Evolutionary conservation across 2,113 vertebrate species (phyloP).

Genomic region (Coptodon rendalli): DNA sequence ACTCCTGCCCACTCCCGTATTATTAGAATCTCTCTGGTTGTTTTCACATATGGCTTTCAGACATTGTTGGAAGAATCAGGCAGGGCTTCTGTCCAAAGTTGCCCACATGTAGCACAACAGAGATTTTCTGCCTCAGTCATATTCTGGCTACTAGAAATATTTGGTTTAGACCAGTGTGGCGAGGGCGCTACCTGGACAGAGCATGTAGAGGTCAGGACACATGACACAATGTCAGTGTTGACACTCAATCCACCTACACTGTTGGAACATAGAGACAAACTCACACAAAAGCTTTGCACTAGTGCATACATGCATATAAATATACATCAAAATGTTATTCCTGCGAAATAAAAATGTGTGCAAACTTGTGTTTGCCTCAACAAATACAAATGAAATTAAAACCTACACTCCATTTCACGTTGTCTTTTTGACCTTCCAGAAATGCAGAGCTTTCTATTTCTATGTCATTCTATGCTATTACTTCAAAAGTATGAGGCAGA

Average conservation of each 20-base stretch:
- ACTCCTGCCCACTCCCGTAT: not conserved
- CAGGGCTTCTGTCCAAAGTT: not conserved
- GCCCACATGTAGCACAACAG: not conserved
- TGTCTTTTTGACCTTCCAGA: not conserved
- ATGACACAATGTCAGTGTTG: not conserved
- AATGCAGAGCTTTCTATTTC: constrained; percentile 19
- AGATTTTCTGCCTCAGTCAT: not conserved
- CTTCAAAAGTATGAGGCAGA: constrained; percentile 42
- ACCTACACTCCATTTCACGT: not conserved
- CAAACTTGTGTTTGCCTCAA: not conserved
- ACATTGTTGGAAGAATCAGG: not conserved
- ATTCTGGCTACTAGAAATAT: not conserved
- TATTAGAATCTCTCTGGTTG: not conserved
- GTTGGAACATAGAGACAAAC: not conserved
- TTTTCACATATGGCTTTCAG: not conserved
- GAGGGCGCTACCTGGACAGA: not conserved
- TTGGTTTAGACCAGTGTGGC: not conserved
- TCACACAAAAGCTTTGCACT: not conserved
- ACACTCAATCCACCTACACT: not conserved
- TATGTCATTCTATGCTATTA: constrained; percentile 38
- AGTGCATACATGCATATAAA: not conserved
- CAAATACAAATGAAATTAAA: not conserved
- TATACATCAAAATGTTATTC: not conserved
- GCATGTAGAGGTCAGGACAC: not conserved
- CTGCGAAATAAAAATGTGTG: not conserved